Evolutionary conservation across 2,888 invertebrate genomes (phyloP).

Genomic region (Eumacrocentrus americanus): DNA sequence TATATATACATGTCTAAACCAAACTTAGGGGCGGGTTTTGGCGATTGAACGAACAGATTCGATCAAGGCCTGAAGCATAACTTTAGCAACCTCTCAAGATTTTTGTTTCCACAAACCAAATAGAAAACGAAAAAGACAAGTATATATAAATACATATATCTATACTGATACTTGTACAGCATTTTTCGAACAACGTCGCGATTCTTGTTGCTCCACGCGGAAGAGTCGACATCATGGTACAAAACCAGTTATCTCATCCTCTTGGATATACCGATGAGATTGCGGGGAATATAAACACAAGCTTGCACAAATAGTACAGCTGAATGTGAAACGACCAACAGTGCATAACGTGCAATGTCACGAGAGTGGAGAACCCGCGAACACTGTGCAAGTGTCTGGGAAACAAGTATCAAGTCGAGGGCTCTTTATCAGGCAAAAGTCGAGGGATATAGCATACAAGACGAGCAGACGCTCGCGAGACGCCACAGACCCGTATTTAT

Average conservation of each 20-base stretch:
- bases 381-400: conserved; percentile 12
- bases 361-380: background rate
- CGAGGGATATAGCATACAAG: conserved; percentile 19
- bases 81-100: too few relatives aligned
- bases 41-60: conserved; percentile 10
- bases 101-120: too few relatives aligned
- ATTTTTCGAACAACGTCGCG: background rate
- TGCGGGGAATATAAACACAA: conserved; percentile 3
- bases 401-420: conserved; percentile 19
- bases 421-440: conserved; percentile 20
- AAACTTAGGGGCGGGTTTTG: conserved; percentile 29
- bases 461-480: conserved; percentile 34
- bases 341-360: background rate
- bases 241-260: conserved; percentile 5
- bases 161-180: too few relatives aligned
- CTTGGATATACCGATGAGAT: too few relatives aligned
- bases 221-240: background rate
- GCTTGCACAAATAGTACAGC: background rate
- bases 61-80: conserved; percentile 11
- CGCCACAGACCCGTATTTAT: conserved; percentile 33
- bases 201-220: too few relatives aligned
- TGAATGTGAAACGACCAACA: background rate
- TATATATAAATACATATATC: too few relatives aligned
- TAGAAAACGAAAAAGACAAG: background rate
- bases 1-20: conserved; percentile 29